Evolutionary conservation across 1,140 invertebrate genomes (phyloP), one percentile per base, ranked within the genome.

Genomic region (Zaprionus inermis): DNA sequence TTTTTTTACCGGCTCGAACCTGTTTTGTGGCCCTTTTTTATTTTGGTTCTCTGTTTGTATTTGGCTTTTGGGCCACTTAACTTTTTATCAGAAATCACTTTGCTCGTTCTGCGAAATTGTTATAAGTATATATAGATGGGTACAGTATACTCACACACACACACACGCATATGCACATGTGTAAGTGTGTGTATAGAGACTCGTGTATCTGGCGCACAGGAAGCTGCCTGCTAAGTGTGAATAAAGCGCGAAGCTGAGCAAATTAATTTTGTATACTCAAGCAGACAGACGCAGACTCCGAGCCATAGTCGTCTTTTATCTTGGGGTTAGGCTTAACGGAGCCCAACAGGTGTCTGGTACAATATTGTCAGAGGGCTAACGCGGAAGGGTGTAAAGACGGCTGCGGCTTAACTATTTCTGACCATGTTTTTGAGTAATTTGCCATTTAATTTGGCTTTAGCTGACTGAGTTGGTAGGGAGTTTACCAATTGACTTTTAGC

Each of bases 1-100:
- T 28, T 28, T 28, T 28, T 28, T 28, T 4, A 41, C 7, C 41
- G 58, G 0, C 22, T 72, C 81, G 60, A 85, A 85, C 83, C 79
- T 86, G 82, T 78, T 86, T 86, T 54, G 51, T 58, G 79, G 64
- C 56, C 57, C 57, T 81, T 86, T 81, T 44, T 56, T 41, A 18
- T 64, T 49, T 60, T 38, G 14, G 36, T 46, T 64, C 59, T 63
- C 24, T 70, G 32, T 52, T 73, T 63, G 58, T 55, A 57, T 63
- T 70, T 63, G 67, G 67, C 59, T 71, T 68, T 73, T 61, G 73
- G 81, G 83, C 76, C 82, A 86, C 82, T 88, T 86, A 88, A 88
- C 76, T 82, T 86, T 85, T 86, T 82, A 84, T 84, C 81, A 72
- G 81, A 84, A 84, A 84, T 81, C 79, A 82, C 69, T 86, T 86